phyloP scores from a whole-genome alignment of 2,797 vertebrate species.

The Enoplosus armatus region DNA sequence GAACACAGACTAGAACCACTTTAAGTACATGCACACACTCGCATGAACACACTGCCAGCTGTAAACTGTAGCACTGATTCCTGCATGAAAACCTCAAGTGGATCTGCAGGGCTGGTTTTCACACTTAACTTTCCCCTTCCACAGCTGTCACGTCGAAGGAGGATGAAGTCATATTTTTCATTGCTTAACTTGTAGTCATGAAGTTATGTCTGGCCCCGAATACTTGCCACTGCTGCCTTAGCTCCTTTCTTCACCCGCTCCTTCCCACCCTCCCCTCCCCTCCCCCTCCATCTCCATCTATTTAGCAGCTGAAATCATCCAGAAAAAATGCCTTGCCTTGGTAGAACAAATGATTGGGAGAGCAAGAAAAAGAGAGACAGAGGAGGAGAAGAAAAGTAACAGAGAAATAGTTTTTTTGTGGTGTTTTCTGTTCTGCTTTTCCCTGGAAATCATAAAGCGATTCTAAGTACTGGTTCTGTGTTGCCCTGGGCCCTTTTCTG shows the following conservation, averaged over 20 bases:
- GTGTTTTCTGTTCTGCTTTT: slow-evolving; percentile 63
- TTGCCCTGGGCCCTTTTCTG: slow-evolving; percentile 51
- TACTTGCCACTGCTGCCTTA: slow-evolving; percentile 74
- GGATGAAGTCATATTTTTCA: slow-evolving; percentile 82
- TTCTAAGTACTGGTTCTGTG: slow-evolving; percentile 62
- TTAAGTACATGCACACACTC: background rate
- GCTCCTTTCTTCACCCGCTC: too few relatives aligned
- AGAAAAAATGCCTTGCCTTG: slow-evolving; percentile 81
- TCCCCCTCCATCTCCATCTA: slow-evolving; percentile 33
- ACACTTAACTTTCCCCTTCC: slow-evolving; percentile 64
- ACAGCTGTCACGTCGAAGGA: slow-evolving; percentile 71
- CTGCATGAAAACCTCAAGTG: slow-evolving; percentile 50
- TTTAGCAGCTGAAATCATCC: slow-evolving; percentile 82
- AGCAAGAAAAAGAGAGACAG: slow-evolving; percentile 52
- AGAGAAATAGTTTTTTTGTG: slow-evolving; percentile 44
- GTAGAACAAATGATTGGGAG: slow-evolving; percentile 76
- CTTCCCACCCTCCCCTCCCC: slow-evolving; percentile 8
- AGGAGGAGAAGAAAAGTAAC: slow-evolving; percentile 51
- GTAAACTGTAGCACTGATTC: slow-evolving; percentile 16
- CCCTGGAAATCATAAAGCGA: slow-evolving; percentile 67
- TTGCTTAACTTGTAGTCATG: slow-evolving; percentile 81
- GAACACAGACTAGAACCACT: background rate
- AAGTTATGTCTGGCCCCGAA: slow-evolving; percentile 81
- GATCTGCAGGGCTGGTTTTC: slow-evolving; percentile 61
- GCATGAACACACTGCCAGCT: background rate